A percentile compares a stretch with the other conserved stretches of the same genome.
Evolutionary conservation across 2,797 vertebrate species (phyloP).

Genomic region (Chromis chromis): DNA sequence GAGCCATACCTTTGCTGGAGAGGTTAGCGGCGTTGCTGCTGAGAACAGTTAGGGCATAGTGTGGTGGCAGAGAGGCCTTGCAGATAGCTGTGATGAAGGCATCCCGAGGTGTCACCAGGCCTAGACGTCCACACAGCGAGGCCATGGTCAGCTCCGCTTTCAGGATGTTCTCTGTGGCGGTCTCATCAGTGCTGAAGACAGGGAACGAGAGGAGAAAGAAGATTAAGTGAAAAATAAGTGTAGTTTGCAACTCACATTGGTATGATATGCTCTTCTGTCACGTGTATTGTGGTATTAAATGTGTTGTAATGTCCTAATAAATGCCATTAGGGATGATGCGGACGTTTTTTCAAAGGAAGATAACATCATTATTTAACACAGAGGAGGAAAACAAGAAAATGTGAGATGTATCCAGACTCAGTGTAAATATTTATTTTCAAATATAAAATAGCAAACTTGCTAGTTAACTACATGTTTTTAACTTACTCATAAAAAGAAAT

Average conservation of each 20-base stretch:
- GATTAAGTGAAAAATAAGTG: background rate
- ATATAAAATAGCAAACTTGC: too few relatives aligned
- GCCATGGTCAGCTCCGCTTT: slow-evolving; percentile 98
- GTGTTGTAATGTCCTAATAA: background rate
- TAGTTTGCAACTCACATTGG: too few relatives aligned
- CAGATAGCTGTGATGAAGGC: slow-evolving; percentile 99
- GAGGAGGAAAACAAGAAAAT: background rate
- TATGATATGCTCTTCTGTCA: too few relatives aligned
- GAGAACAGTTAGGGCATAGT: slow-evolving; percentile 96
- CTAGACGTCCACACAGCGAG: slow-evolving; percentile 93
- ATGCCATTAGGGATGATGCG: background rate
- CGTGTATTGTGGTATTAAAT: background rate
- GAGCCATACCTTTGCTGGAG: slow-evolving; percentile 89
- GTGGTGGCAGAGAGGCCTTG: slow-evolving; percentile 97
- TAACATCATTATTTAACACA: background rate
- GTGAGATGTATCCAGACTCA: background rate
- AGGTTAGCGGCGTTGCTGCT: slow-evolving; percentile 88
- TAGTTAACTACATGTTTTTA: background rate
- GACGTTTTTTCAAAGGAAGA: background rate
- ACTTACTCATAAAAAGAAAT: background rate
- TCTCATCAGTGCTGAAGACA: slow-evolving; percentile 92
- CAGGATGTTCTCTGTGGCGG: slow-evolving; percentile 97
- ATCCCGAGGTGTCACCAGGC: slow-evolving; percentile 95
- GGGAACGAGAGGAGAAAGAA: background rate
- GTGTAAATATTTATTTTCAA: background rate